Evolutionary conservation across 2,113 vertebrate genomes (phyloP).

Genomic region (Pelodiscus sinensis): DNA sequence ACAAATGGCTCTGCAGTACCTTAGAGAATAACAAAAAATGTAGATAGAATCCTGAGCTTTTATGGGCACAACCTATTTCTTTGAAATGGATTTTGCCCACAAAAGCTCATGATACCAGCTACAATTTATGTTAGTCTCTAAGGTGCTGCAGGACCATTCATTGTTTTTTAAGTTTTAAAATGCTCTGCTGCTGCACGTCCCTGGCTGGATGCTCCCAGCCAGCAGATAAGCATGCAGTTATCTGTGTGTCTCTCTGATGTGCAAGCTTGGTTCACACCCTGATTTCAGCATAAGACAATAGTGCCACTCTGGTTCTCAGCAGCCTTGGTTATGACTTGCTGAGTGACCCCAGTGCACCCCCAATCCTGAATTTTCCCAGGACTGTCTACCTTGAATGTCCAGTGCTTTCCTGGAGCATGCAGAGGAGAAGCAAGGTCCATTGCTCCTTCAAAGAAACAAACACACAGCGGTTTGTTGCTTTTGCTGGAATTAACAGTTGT

Average conservation of each 20-base stretch:
- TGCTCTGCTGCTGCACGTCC: neutral
- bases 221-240: neutral
- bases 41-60: no score
- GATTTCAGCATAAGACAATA: neutral
- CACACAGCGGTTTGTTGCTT: neutral
- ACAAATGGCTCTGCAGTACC: no score
- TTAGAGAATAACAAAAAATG: no score
- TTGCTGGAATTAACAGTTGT: neutral
- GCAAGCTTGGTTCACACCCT: neutral
- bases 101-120: no score
- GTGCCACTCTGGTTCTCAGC: neutral
- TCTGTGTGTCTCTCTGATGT: neutral
- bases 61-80: no score
- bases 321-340: neutral
- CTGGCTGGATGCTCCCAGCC: neutral
- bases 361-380: neutral
- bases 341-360: neutral
- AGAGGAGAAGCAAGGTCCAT: neutral
- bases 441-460: neutral
- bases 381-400: neutral
- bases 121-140: no score
- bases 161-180: neutral
- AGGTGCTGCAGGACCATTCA: no score
- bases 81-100: no score
- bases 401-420: neutral